phyloP scores from a whole-genome alignment of 2,113 vertebrate species.

The Trematocara nigrifrons region DNA sequence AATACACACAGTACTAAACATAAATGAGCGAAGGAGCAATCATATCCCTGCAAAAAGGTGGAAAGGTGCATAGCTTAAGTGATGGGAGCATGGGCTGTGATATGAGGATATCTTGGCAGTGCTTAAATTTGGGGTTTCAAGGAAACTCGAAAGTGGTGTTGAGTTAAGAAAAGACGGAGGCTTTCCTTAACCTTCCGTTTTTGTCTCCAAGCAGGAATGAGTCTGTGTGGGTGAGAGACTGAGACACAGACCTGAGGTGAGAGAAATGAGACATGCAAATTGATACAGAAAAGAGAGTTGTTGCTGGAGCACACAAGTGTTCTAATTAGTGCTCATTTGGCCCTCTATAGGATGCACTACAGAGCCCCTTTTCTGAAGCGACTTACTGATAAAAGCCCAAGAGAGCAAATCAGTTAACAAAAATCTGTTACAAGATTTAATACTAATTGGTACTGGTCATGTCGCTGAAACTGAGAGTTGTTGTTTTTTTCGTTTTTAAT shows the following conservation, averaged over 20 bases:
- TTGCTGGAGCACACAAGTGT: neutral
- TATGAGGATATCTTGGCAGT: neutral
- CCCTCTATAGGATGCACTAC: neutral
- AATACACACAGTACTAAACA: neutral
- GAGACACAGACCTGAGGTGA: slow-evolving; percentile 30
- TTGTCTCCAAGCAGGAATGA: neutral
- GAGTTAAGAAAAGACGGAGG: neutral
- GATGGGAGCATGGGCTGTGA: neutral
- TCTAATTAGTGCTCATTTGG: neutral
- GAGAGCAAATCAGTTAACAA: neutral
- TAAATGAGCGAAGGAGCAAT: neutral
- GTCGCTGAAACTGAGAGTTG: neutral
- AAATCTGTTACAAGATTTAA: neutral
- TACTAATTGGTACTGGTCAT: neutral
- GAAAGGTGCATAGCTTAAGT: neutral
- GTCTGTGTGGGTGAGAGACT: slow-evolving; percentile 37
- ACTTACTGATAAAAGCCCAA: neutral
- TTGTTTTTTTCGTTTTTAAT: neutral
- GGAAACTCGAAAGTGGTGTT: neutral
- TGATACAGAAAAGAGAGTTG: neutral
- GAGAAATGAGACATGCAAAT: slow-evolving; percentile 31
- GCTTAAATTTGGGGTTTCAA: neutral
- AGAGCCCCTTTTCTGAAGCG: neutral
- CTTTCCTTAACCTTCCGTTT: neutral
- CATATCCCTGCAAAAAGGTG: neutral